These are phyloP conservation scores for Rotaria macrura DNA, from an alignment of 2,888 invertebrate species.

Conservation along the genomic window DNA sequence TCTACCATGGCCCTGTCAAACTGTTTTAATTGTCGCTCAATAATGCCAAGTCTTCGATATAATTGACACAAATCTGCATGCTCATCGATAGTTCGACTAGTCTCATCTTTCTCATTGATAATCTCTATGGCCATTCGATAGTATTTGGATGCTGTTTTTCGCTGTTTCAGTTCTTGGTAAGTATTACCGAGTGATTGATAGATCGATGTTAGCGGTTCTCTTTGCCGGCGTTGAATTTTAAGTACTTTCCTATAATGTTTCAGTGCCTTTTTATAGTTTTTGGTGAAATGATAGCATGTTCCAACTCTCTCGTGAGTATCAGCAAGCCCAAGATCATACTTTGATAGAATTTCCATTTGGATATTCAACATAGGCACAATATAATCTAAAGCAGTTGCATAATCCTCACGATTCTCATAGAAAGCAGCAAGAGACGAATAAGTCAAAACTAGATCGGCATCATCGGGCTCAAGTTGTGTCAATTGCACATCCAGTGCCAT, in stretches of 20 bases:
- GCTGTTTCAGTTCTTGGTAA: not conserved
- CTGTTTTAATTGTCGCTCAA: not conserved
- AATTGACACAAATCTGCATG: not conserved
- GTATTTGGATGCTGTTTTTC: not conserved
- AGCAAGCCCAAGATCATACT: not conserved
- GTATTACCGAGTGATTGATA: not conserved
- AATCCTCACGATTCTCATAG: not conserved
- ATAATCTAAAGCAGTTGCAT: not conserved
- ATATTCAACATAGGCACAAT: not conserved
- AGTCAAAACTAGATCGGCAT: not conserved
- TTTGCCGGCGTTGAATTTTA: not conserved
- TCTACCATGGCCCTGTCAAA: not conserved
- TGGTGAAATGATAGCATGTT: not conserved
- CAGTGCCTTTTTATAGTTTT: not conserved
- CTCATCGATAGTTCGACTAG: not conserved
- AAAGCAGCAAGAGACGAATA: not conserved
- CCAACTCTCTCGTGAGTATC: not conserved
- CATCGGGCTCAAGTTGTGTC: not conserved
- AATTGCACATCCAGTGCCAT: not conserved
- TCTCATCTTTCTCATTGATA: not conserved
- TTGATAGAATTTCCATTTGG: not conserved
- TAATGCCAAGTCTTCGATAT: not conserved
- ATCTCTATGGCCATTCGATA: not conserved
- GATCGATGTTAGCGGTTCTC: not conserved
- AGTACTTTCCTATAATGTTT: not conserved